phyloP scores from a whole-genome alignment of 2,888 invertebrate genomes.

The Pristionchus maxplancki region DNA sequence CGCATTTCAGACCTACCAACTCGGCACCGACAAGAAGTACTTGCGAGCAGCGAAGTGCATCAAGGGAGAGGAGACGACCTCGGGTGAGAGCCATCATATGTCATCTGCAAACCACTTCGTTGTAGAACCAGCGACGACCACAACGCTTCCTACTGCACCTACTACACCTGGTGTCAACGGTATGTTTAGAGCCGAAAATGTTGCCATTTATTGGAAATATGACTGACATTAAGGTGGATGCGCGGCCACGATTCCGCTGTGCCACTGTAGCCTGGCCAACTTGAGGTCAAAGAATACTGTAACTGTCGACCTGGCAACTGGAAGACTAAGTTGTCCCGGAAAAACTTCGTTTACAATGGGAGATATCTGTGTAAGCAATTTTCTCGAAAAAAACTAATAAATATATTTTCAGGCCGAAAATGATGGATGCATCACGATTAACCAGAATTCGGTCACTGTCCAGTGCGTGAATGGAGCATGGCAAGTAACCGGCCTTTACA shows the following conservation, averaged over 20 bases:
- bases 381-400: too few relatives aligned
- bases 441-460: not conserved
- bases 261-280: not conserved
- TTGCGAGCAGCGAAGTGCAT: not conserved
- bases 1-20: not conserved
- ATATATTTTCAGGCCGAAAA: not conserved
- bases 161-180: not conserved
- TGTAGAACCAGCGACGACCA: not conserved
- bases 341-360: not conserved
- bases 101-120: not conserved
- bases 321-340: not conserved
- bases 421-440: not conserved
- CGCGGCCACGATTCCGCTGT: not conserved
- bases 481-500: not conserved
- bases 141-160: not conserved
- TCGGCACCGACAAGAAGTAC: not conserved
- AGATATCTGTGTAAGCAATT: not conserved
- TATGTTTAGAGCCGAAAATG: too few relatives aligned
- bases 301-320: not conserved
- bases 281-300: not conserved
- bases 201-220: not conserved
- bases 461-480: not conserved
- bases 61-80: not conserved
- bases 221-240: not conserved
- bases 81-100: not conserved